Conservation (phyloP, 2,797 vertebrate species). For the Tapirus indicus region DNA sequence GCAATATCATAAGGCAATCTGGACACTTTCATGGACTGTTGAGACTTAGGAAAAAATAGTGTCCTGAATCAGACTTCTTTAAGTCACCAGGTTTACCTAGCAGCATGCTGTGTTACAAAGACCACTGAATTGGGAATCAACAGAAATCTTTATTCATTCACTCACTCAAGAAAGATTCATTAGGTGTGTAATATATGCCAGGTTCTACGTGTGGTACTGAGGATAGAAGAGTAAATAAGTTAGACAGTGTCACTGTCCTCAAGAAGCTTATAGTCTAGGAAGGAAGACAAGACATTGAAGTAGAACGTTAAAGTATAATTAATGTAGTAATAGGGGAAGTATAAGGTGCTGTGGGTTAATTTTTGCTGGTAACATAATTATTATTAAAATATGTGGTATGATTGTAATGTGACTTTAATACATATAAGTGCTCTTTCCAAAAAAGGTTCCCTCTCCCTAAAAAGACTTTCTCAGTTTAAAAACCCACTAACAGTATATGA, state of each 20-base stretch:
- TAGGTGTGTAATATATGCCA: background rate
- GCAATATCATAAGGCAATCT: background rate
- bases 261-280: background rate
- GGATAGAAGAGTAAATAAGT: background rate
- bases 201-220: background rate
- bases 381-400: background rate
- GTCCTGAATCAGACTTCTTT: background rate
- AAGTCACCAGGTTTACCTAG: background rate
- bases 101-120: background rate
- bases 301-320: background rate
- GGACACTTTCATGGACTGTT: background rate
- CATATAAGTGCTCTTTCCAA: background rate
- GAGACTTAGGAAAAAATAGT: background rate
- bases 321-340: background rate
- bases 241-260: background rate
- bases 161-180: background rate
- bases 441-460: background rate
- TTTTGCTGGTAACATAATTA: background rate
- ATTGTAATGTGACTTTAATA: background rate
- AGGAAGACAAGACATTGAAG: no score
- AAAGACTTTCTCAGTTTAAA: background rate
- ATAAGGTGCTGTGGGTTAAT: background rate
- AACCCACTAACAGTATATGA: background rate
- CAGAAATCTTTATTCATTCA: background rate
- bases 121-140: background rate